Evolutionary conservation across 2,888 invertebrate genomes (phyloP), one percentile per base, ranked within the genome.

Genomic region (Boloria selene): DNA sequence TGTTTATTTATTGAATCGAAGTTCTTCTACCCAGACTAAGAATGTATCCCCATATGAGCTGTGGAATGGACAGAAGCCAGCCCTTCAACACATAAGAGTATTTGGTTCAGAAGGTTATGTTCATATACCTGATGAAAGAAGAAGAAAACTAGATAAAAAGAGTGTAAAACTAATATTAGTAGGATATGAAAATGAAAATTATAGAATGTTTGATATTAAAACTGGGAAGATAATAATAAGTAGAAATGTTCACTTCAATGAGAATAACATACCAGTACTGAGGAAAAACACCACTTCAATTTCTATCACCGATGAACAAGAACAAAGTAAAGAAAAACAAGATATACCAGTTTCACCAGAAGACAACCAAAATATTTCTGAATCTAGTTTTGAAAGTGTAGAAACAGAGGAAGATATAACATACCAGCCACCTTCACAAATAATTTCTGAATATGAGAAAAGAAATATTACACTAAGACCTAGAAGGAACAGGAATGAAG

Each of bases 31-130:
- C 6, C 72, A 74, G 14, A 72, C 70, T 4, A 7, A 3, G 13
- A 38, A 71, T 61, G 14, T 61, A 2, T 52, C 76, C 55, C 77
- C 80, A 38, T 75, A 65, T 68, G 77, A 79, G 42, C 50, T 77
- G 13, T 79, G 76, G 76, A 67, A 64, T 60, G 70, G 65, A 18
- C 42, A 58, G 50, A 71, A 67, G 18, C 69, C 72, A 45, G 61
- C n/a, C 70, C 75, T 53, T 22, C 22, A 22, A 22, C 22, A 22
- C 22, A 59, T 78, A 1, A 72, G 65, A 67, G 62, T 77, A 7
- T 71, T 73, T 68, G 74, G 73, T 22, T 22, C 22, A 22, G 22
- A 22, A 22, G 22, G 22, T 3, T 59, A 59, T 49, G 58, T 59
- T 47, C 58, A 60, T 50, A 49, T 60, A 13, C 60, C 50, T 31